A percentile compares a stretch with the other conserved stretches of the same genome.
phyloP scores from a whole-genome alignment of 2,888 invertebrate genomes.

The Byasa hedistus region DNA sequence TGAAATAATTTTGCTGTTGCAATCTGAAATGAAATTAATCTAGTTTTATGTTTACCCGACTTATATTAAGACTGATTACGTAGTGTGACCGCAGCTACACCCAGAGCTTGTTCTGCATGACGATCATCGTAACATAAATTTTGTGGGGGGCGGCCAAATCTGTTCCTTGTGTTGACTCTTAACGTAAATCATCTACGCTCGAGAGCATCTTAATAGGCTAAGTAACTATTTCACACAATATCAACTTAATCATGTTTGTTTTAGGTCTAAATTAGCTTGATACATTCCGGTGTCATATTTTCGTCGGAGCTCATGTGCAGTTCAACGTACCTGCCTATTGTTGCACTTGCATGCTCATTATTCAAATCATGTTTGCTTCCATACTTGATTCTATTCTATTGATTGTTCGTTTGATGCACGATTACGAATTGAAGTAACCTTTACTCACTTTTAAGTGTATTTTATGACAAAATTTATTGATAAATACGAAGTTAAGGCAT shows the following conservation, averaged over 20 bases:
- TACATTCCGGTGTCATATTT: slow-evolving; percentile 19
- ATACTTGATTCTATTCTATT: slow-evolving; percentile 10
- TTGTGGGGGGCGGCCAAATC: slow-evolving; percentile 12
- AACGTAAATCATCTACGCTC: slow-evolving; percentile 28
- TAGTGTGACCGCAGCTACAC: slow-evolving; percentile 6
- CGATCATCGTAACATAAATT: slow-evolving; percentile 28
- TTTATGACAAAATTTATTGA: neutral
- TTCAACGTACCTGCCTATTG: slow-evolving; percentile 27
- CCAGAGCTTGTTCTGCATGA: slow-evolving; percentile 24
- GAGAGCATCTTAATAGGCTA: slow-evolving; percentile 29
- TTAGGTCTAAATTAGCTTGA: slow-evolving; percentile 17
- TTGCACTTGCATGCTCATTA: slow-evolving; percentile 21
- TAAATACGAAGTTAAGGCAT: neutral
- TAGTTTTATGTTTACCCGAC: neutral
- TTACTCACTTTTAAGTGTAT: neutral
- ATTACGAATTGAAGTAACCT: neutral
- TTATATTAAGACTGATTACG: slow-evolving; percentile 4
- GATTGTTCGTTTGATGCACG: slow-evolving; percentile 21
- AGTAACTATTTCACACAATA: slow-evolving; percentile 19
- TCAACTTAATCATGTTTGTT: slow-evolving; percentile 19
- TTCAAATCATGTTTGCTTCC: slow-evolving; percentile 13
- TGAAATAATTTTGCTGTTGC: neutral
- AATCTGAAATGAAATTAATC: neutral
- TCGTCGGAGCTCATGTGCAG: slow-evolving; percentile 11
- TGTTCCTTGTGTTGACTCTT: slow-evolving; percentile 28